Evolutionary conservation across 2,888 invertebrate species (phyloP).

Genomic region (Drosophila ustulata): DNA sequence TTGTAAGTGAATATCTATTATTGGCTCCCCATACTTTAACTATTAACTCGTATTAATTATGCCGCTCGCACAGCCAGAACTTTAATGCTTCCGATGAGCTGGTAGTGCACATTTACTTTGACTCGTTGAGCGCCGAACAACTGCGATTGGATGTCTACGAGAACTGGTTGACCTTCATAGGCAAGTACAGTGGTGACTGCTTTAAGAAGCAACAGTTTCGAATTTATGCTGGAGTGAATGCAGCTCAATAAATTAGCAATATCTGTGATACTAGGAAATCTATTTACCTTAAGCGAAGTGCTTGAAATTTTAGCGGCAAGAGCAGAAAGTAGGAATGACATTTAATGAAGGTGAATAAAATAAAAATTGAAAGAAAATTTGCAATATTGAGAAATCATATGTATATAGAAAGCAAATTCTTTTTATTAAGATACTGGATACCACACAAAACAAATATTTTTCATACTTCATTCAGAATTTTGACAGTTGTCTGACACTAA

Average conservation of each 20-base stretch:
- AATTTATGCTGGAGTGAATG: background rate
- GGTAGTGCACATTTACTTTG: constrained; percentile 88
- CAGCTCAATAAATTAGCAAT: no score
- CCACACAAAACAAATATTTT: background rate
- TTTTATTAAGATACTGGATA: no score
- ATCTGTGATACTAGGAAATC: no score
- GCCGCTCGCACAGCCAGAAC: constrained; percentile 46
- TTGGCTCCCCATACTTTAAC: no score
- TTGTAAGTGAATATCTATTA: constrained; percentile 75
- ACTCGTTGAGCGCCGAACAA: constrained; percentile 88
- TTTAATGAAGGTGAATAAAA: no score
- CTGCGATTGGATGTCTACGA: constrained; percentile 88
- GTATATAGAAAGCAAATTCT: no score
- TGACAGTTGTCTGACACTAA: constrained; percentile 6
- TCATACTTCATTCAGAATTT: constrained; percentile 4
- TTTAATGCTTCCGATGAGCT: constrained; percentile 85
- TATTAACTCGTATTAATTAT: background rate
- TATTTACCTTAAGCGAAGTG: no score
- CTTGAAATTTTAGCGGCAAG: no score
- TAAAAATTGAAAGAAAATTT: no score
- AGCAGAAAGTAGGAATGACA: no score
- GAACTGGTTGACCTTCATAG: constrained; percentile 89
- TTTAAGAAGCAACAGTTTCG: background rate
- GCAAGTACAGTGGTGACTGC: constrained; percentile 82
- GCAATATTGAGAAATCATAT: no score